Conservation (phyloP, 2,888 invertebrate genomes). For the Ormyrus nitidulus region DNA sequence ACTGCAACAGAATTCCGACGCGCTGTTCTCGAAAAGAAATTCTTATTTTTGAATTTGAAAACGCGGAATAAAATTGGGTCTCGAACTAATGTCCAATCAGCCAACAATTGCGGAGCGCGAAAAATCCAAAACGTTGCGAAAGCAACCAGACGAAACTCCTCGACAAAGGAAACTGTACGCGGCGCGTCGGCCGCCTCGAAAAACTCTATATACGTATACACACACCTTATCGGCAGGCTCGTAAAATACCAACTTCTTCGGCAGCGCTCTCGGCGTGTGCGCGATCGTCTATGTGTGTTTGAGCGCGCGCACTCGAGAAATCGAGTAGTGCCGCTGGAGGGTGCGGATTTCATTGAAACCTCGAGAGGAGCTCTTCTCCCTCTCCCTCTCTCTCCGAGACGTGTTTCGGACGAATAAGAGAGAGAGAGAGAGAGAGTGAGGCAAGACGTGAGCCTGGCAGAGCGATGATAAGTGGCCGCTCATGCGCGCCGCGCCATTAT, state of each 20-base stretch:
- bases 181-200: neutral
- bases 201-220: neutral
- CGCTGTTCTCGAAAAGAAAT: too few relatives aligned
- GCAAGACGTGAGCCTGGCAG: constrained; percentile 56
- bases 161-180: too few relatives aligned
- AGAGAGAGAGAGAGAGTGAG: neutral
- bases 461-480: constrained; percentile 56
- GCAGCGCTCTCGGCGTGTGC: neutral
- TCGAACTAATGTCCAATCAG: too few relatives aligned
- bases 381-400: neutral
- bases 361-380: constrained; percentile 13
- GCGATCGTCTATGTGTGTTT: neutral
- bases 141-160: too few relatives aligned
- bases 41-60: too few relatives aligned
- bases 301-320: constrained; percentile 20
- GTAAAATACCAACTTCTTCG: neutral
- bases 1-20: too few relatives aligned
- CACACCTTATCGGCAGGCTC: neutral
- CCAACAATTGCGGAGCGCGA: too few relatives aligned
- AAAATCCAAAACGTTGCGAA: too few relatives aligned
- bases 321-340: constrained; percentile 10
- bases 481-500: constrained; percentile 57
- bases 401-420: constrained; percentile 3
- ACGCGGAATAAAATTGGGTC: too few relatives aligned
- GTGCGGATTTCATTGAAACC: constrained; percentile 40